Conservation (phyloP, 2,797 vertebrate genomes). For the Philypnodon macrostomus region DNA sequence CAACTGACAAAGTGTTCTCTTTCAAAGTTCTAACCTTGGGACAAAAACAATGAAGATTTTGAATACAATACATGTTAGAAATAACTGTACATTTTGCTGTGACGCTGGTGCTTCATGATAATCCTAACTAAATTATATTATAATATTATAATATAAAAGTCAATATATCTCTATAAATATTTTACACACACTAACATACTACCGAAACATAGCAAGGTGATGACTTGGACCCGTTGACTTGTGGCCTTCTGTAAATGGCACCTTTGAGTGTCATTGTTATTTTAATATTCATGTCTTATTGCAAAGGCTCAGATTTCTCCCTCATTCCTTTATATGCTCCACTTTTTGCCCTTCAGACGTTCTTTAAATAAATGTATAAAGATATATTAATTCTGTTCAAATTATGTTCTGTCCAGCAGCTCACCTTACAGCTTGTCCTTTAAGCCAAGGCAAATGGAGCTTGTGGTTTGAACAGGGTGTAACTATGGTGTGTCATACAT, state of each 20-base stretch:
- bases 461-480: constrained; percentile 47
- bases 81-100: constrained; percentile 2
- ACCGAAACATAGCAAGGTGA: constrained; percentile 25
- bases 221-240: constrained; percentile 17
- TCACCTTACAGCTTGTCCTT: constrained; percentile 67
- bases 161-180: constrained; percentile 28
- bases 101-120: constrained; percentile 1
- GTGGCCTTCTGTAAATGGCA: constrained; percentile 36
- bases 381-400: constrained; percentile 64
- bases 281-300: constrained; percentile 61
- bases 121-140: not conserved
- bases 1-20: constrained; percentile 56
- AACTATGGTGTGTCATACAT: constrained; percentile 52
- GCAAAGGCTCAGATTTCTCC: constrained; percentile 29
- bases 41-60: constrained; percentile 40
- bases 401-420: constrained; percentile 60
- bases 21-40: constrained; percentile 39
- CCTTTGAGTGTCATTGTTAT: constrained; percentile 48
- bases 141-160: too few relatives aligned
- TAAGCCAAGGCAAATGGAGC: constrained; percentile 62
- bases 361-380: constrained; percentile 60
- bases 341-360: constrained; percentile 58
- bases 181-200: constrained; percentile 16
- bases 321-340: constrained; percentile 42
- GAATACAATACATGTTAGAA: constrained; percentile 4